Percentiles rank a stretch among this genome's conserved stretches.
These are phyloP conservation scores for Drosophila tropicalis DNA, from an alignment of 1,140 invertebrate species.

Conservation along the genomic window DNA sequence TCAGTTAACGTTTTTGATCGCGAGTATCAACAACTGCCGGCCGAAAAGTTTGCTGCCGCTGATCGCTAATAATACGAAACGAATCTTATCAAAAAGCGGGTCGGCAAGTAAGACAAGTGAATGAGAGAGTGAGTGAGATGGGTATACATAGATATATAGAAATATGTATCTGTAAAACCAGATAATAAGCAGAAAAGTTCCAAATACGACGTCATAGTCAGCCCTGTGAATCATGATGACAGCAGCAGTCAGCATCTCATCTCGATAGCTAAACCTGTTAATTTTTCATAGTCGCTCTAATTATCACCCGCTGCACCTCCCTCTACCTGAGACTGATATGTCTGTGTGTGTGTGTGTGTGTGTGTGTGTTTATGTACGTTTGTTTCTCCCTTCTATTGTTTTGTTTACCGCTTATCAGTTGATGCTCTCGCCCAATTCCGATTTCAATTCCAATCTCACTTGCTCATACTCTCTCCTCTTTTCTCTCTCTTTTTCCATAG, in stretches of 20 bases:
- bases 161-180: conserved; percentile 25
- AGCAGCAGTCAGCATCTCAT: conserved; percentile 28
- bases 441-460: conserved; percentile 8
- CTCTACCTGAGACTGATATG: conserved; percentile 3
- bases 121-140: not conserved
- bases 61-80: conserved; percentile 54
- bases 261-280: conserved; percentile 48
- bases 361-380: conserved; percentile 3
- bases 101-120: conserved; percentile 19
- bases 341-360: not conserved
- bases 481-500: too few species aligned
- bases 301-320: conserved; percentile 26
- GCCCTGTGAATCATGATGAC: not conserved
- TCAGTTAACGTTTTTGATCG: conserved; percentile 70
- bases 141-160: not conserved
- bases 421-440: conserved; percentile 13
- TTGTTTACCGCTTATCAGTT: conserved; percentile 27
- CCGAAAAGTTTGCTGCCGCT: conserved; percentile 11
- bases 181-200: conserved; percentile 11
- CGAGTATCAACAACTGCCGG: conserved; percentile 51
- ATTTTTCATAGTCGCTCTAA: conserved; percentile 67
- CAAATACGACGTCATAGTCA: not conserved
- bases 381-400: conserved; percentile 15
- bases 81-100: conserved; percentile 56
- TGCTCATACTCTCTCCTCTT: not conserved